Percentiles rank a stretch among this genome's conserved stretches.
These are phyloP conservation scores for Meda fulgida DNA, from an alignment of 2,797 vertebrate species.

Conservation along the genomic window DNA sequence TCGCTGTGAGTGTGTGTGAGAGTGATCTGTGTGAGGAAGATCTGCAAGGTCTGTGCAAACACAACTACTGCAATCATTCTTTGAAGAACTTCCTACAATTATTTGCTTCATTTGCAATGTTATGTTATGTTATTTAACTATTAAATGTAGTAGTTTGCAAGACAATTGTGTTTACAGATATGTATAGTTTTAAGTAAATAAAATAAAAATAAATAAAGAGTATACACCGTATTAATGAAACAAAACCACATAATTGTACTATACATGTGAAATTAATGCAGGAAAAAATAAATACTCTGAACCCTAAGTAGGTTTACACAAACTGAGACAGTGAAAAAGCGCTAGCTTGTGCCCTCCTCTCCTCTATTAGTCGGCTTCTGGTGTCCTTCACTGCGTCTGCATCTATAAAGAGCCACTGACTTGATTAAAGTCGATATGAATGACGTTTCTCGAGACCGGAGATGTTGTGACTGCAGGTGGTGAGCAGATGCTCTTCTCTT, in stretches of 20 bases:
- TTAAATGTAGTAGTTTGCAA: neutral
- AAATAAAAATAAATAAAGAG: no score
- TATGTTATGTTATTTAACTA: neutral
- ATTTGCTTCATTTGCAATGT: neutral
- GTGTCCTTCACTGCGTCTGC: neutral
- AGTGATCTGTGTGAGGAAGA: neutral
- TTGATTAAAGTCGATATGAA: conserved; percentile 15
- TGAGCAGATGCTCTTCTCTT: conserved; percentile 16
- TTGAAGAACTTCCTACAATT: neutral
- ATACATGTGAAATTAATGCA: no score
- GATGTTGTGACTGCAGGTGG: conserved; percentile 13
- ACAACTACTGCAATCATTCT: neutral
- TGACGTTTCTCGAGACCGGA: neutral
- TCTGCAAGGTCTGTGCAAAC: neutral
- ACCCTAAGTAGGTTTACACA: no score
- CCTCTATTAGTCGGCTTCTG: no score
- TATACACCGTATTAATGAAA: no score
- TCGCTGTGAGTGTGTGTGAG: no score
- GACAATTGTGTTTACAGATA: neutral
- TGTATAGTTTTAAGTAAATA: neutral
- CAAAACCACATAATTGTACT: no score
- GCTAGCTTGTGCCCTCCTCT: no score
- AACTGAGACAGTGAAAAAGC: no score
- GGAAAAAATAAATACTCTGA: no score
- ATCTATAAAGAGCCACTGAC: neutral